phyloP scores from a whole-genome alignment of 2,113 vertebrate species.

The Solea senegalensis region DNA sequence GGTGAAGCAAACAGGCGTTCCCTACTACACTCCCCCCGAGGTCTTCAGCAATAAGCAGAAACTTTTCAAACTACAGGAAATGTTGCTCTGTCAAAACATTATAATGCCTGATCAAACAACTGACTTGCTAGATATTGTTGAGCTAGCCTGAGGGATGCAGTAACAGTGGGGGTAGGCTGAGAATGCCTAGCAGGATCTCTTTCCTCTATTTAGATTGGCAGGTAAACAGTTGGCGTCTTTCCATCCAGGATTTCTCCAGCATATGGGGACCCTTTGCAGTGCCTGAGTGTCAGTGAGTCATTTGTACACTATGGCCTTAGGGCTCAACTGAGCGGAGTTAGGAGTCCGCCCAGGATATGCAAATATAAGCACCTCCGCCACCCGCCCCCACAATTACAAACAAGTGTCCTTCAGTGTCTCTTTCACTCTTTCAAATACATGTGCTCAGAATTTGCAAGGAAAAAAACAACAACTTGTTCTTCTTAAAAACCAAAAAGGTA shows the following conservation, averaged over 20 bases:
- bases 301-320: slow-evolving; percentile 55
- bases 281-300: slow-evolving; percentile 53
- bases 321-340: slow-evolving; percentile 62
- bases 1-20: slow-evolving; percentile 23
- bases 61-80: slow-evolving; percentile 8
- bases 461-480: not conserved
- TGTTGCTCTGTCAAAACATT: slow-evolving; percentile 26
- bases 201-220: slow-evolving; percentile 53
- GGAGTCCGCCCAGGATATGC: slow-evolving; percentile 76
- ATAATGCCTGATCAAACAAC: slow-evolving; percentile 58
- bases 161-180: slow-evolving; percentile 7
- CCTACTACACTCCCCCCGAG: not conserved
- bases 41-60: slow-evolving; percentile 11
- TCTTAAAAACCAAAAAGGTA: no score
- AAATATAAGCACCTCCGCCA: slow-evolving; percentile 56
- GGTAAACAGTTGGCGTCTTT: slow-evolving; percentile 66
- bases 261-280: slow-evolving; percentile 46
- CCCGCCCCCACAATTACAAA: slow-evolving; percentile 22
- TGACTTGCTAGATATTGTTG: not conserved
- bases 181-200: slow-evolving; percentile 57
- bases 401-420: not conserved
- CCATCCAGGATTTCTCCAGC: slow-evolving; percentile 68
- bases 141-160: slow-evolving; percentile 28
- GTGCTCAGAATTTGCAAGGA: not conserved
- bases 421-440: not conserved